Conservation (phyloP, 2,113 vertebrate species). For the Zapus hudsonius region DNA sequence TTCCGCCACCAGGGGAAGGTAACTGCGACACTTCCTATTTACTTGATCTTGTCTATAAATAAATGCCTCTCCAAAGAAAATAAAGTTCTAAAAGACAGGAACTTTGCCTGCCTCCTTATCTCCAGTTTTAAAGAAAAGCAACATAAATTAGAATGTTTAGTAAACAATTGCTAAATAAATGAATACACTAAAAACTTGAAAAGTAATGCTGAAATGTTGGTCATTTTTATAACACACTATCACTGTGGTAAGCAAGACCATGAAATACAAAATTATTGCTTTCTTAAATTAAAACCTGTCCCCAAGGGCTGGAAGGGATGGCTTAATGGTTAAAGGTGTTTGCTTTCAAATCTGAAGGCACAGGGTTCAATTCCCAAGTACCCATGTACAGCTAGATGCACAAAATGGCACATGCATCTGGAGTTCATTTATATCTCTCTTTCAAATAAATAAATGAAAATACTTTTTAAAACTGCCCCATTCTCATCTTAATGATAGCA, state of each 20-base stretch:
- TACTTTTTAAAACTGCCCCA: not conserved
- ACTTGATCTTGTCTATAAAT: not conserved
- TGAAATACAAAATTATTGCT: not conserved
- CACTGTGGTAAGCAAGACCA: not conserved
- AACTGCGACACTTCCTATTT: not conserved
- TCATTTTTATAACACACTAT: not conserved
- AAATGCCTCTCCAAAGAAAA: not conserved
- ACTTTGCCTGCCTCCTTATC: not conserved
- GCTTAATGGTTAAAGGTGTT: too few species aligned
- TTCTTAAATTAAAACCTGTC: slow-evolving; percentile 29
- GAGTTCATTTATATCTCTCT: too few species aligned
- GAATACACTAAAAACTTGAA: not conserved
- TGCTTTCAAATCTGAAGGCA: too few species aligned
- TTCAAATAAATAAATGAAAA: too few species aligned
- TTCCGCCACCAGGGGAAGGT: too few species aligned
- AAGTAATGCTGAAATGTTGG: slow-evolving; percentile 5
- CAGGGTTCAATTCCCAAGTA: too few species aligned
- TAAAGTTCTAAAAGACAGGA: not conserved
- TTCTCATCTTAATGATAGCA: not conserved
- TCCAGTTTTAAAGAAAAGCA: not conserved
- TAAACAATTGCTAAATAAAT: not conserved
- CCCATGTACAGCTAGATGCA: too few species aligned
- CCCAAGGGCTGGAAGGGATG: too few species aligned
- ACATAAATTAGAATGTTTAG: not conserved
- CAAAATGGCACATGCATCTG: too few species aligned